Evolutionary conservation across 92 coral and sea anemone genomes (phyloP).

Genomic region (Heteractis magnifica): DNA sequence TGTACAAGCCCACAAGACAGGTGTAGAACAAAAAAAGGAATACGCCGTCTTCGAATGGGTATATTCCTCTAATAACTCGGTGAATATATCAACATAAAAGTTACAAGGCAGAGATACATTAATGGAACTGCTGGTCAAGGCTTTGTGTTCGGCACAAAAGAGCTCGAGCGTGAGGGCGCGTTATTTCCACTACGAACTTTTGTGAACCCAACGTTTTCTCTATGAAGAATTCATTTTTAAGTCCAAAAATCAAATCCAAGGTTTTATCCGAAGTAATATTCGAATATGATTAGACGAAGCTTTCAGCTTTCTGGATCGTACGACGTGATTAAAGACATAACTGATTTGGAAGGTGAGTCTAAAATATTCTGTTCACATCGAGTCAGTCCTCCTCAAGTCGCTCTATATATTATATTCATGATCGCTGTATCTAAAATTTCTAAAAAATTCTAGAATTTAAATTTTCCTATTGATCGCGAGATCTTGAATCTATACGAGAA

Average conservation of each 20-base stretch:
- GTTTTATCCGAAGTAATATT: neutral
- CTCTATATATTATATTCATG: neutral
- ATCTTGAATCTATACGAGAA: neutral
- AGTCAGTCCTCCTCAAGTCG: neutral
- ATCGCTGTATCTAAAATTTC: neutral
- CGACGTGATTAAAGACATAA: slow-evolving; percentile 88
- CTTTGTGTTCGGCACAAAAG: neutral
- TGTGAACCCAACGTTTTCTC: neutral
- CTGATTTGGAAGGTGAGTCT: slow-evolving; percentile 73
- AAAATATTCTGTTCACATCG: neutral
- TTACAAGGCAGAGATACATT: neutral
- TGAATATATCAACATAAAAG: neutral
- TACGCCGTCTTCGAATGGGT: neutral
- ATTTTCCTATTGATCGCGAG: neutral
- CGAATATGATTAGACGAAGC: slow-evolving; percentile 89
- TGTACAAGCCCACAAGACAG: neutral
- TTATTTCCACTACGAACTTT: neutral
- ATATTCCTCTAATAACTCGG: neutral
- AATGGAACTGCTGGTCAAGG: neutral
- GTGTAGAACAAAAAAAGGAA: neutral
- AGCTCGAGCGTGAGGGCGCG: neutral
- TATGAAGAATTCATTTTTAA: neutral
- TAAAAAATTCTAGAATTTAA: neutral
- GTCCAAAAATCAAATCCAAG: neutral
- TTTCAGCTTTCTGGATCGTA: slow-evolving; percentile 99